Conservation (phyloP, 1,140 invertebrate genomes). For the Euura saliciscinereae region DNA sequence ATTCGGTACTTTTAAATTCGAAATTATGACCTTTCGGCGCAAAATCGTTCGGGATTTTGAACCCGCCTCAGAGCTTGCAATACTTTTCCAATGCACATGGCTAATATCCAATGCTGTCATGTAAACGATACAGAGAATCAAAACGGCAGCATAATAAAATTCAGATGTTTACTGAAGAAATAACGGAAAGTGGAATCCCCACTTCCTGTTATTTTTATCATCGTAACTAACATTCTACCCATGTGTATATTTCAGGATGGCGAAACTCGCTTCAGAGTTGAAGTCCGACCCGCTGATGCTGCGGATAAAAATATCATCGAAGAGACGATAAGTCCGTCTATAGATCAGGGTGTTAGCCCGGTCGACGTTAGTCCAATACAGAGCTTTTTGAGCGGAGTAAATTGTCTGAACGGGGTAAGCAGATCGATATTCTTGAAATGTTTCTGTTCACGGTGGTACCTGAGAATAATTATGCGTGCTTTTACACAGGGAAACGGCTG, state of each 20-base stretch:
- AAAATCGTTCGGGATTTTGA: too few relatives aligned
- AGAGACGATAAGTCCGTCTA: slow-evolving; percentile 41
- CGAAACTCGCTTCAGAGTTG: slow-evolving; percentile 68
- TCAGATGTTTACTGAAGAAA: too few relatives aligned
- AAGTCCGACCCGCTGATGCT: slow-evolving; percentile 66
- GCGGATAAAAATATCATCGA: slow-evolving; percentile 51
- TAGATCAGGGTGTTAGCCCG: slow-evolving; percentile 47
- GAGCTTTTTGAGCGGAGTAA: slow-evolving; percentile 82
- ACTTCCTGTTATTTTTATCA: not conserved
- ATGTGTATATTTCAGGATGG: slow-evolving; percentile 62
- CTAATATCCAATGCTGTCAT: too few relatives aligned
- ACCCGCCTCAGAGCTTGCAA: too few relatives aligned
- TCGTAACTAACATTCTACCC: not conserved
- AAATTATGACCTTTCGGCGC: too few relatives aligned
- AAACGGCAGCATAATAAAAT: too few relatives aligned
- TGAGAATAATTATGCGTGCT: slow-evolving; percentile 4
- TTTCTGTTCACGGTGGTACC: not conserved
- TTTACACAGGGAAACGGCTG: slow-evolving; percentile 83
- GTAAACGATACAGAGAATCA: too few relatives aligned
- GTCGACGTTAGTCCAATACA: slow-evolving; percentile 70
- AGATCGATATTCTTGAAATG: not conserved
- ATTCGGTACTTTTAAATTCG: too few relatives aligned
- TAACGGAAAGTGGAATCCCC: slow-evolving; percentile 17
- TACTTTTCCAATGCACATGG: too few relatives aligned
- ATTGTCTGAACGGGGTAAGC: slow-evolving; percentile 82